Evolutionary conservation across 1,140 invertebrate species (phyloP), one percentile per base, ranked within the genome.

Genomic region (Aradophagus sp.): DNA sequence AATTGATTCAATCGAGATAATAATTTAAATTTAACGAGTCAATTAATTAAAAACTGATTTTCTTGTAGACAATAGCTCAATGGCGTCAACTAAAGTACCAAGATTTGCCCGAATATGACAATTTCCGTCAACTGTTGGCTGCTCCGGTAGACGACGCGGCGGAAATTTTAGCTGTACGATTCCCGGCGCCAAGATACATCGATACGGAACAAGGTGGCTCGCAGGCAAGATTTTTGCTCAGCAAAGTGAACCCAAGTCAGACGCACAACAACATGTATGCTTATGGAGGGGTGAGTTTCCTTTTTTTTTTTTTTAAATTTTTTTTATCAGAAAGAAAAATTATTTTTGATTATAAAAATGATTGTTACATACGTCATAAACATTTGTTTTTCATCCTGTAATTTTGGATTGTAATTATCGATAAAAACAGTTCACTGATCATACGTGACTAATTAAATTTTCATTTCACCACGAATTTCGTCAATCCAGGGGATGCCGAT

Each of bases 241-340:
- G 96, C 2, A 99, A 99, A 91, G 98, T 99, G 7, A 99, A 99
- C 87, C 98, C 98, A 15, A 99, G 97, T 71, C 94, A 98, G 81
- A 99, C 98, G n/a, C 98, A 99, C 85, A 99, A 99, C 87, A 99
- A 99, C 80, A 96, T 96, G 93, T 98, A 96, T 86, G 92, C 93
- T 5, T 97, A 95, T 83, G 94, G 93, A 80, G 91, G 92, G 83
- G 95, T 97, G 87, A 93, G 92, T 92, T 79, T n/a, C 39, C 36
- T 34, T 58, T 52, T 44, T 11, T 35, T 31, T 6, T 38, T 10
- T 6, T 31, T 31, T 10, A 11, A 62, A 5, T 27, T 31, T 6
- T 8, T 31, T 31, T 31, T 10, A 31, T 5, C 4, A 5, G 8
- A 23, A 23, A 5, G 4, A 23, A 23, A 23, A 4, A 8, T 23